These are phyloP conservation scores for Himalopsyche phryganea DNA, from an alignment of 1,140 invertebrate species.

Conservation along the genomic window DNA sequence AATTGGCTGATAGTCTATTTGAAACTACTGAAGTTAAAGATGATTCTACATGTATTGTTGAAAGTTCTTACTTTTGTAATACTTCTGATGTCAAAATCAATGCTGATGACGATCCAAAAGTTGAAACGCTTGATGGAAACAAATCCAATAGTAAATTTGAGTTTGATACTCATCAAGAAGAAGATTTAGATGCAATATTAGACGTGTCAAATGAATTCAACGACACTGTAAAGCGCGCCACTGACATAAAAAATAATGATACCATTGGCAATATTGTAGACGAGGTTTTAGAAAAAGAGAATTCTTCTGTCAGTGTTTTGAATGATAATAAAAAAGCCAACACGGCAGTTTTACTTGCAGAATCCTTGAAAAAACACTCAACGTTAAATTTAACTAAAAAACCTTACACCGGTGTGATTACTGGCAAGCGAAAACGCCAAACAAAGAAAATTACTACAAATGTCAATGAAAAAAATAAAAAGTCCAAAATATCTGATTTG, in stretches of 20 bases:
- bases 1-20: background rate
- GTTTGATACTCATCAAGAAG: slow-evolving; percentile 12
- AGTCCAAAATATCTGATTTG: too few relatives aligned
- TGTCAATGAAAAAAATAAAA: background rate
- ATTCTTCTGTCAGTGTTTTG: background rate
- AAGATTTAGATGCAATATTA: slow-evolving; percentile 21
- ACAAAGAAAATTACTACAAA: slow-evolving; percentile 19
- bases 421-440: slow-evolving; percentile 37
- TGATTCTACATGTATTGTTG: slow-evolving; percentile 31
- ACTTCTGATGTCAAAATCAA: slow-evolving; percentile 6
- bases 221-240: background rate
- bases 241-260: slow-evolving; percentile 27
- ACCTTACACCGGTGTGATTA: slow-evolving; percentile 36
- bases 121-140: slow-evolving; percentile 6
- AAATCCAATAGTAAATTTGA: slow-evolving; percentile 4
- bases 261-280: background rate
- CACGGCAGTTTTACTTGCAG: slow-evolving; percentile 40
- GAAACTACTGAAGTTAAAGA: slow-evolving; percentile 34
- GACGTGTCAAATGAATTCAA: background rate
- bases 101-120: slow-evolving; percentile 11
- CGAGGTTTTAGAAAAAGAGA: too few relatives aligned
- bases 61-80: slow-evolving; percentile 39
- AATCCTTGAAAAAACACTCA: slow-evolving; percentile 46
- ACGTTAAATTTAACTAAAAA: slow-evolving; percentile 40
- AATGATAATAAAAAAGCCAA: slow-evolving; percentile 9